Evolutionary conservation across 2,888 invertebrate species (phyloP).

Genomic region (Fragum whitleyi): DNA sequence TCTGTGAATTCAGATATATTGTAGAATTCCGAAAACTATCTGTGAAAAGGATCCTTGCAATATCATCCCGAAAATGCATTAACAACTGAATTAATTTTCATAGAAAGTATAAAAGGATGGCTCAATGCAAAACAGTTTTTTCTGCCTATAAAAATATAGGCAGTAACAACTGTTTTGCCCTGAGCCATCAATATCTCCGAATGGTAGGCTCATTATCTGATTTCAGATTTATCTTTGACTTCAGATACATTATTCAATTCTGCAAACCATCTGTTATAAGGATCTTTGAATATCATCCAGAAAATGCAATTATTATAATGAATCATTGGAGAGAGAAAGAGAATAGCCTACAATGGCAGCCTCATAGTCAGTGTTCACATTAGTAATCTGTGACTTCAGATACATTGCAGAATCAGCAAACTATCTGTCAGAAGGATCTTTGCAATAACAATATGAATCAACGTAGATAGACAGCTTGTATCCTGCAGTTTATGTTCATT

Average conservation of each 20-base stretch:
- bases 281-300: no score
- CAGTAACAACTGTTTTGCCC: no score
- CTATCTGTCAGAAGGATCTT: background rate
- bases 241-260: no score
- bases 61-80: background rate
- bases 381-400: background rate
- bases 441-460: conserved; percentile 44
- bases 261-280: no score
- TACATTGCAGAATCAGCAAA: background rate
- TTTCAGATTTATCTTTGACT: no score
- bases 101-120: no score
- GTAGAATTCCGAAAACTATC: background rate
- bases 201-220: no score
- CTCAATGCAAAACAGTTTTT: no score
- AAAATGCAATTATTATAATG: no score
- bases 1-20: background rate
- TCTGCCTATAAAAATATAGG: no score
- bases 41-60: background rate
- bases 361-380: conserved; percentile 71
- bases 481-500: conserved; percentile 64
- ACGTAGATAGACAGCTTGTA: conserved; percentile 76
- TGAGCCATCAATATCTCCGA: no score
- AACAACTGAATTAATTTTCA: no score
- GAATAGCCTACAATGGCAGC: conserved; percentile 79
- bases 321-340: conserved; percentile 69